These are phyloP conservation scores for Sinocyclocheilus grahami DNA, from an alignment of 2,113 vertebrate genomes.

Conservation along the genomic window DNA sequence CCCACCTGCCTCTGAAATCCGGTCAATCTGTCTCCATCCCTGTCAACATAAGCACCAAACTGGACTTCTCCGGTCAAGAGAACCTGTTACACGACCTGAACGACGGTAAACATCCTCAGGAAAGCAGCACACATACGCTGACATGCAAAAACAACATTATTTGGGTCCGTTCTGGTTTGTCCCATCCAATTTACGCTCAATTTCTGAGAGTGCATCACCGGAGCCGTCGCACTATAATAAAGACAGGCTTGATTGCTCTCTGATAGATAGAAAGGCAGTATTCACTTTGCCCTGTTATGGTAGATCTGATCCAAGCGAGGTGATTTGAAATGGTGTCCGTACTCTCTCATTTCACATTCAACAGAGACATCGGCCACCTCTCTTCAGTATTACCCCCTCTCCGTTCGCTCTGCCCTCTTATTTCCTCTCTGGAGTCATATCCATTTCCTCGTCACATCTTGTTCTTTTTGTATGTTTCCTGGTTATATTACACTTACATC, in stretches of 20 bases:
- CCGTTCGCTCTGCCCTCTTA: background rate
- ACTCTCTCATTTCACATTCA: constrained; percentile 13
- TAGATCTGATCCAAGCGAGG: background rate
- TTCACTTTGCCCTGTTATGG: constrained; percentile 21
- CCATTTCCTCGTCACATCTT: background rate
- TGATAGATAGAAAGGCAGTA: background rate
- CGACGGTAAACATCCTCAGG: constrained; percentile 86
- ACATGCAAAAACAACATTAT: background rate
- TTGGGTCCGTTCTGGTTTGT: background rate
- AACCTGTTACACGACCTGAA: constrained; percentile 92
- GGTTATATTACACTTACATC: background rate
- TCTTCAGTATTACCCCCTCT: background rate
- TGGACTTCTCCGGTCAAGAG: constrained; percentile 96
- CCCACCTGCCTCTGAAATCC: constrained; percentile 87
- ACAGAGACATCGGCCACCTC: background rate
- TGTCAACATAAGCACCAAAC: constrained; percentile 84
- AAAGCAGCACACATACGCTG: too few relatives aligned
- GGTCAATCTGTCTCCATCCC: constrained; percentile 82
- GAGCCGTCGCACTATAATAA: constrained; percentile 13
- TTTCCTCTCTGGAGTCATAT: background rate
- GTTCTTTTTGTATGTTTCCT: background rate
- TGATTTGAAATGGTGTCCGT: constrained; percentile 4
- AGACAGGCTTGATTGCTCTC: background rate
- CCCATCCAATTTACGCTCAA: background rate
- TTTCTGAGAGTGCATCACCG: constrained; percentile 1